Conservation (phyloP, 2,113 vertebrate species). For the Aythya baeri region DNA sequence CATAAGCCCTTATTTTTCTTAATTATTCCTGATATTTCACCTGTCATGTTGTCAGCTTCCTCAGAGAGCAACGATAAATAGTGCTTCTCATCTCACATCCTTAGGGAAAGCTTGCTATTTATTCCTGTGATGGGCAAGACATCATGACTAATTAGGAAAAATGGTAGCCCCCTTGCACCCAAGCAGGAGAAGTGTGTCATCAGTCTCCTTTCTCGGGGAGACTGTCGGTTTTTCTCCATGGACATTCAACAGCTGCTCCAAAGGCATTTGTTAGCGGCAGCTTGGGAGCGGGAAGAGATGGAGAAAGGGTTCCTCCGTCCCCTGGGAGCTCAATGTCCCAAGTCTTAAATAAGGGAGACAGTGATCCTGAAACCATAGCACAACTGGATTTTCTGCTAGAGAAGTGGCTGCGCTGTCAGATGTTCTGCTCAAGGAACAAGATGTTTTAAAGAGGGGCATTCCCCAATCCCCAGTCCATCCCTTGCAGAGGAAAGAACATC, state of each 20-base stretch:
- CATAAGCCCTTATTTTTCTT: constrained; percentile 77
- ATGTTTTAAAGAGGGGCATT: rapidly evolving
- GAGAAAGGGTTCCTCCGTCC: not conserved
- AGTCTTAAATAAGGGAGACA: rapidly evolving
- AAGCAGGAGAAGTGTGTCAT: not conserved
- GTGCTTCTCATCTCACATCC: constrained; percentile 74
- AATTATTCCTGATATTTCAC: constrained; percentile 81
- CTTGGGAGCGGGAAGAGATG: not conserved
- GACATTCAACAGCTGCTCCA: not conserved
- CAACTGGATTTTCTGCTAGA: rapidly evolving
- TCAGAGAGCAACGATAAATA: constrained; percentile 79
- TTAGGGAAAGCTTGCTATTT: constrained; percentile 81
- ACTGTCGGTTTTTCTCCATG: rapidly evolving
- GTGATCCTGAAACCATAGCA: rapidly evolving
- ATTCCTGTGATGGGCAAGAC: constrained; percentile 80
- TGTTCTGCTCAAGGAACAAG: not conserved
- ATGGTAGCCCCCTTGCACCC: constrained; percentile 64
- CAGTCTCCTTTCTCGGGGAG: not conserved
- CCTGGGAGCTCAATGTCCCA: rapidly evolving
- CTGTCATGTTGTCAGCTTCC: constrained; percentile 78
- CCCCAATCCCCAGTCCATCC: not conserved
- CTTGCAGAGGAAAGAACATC: not conserved
- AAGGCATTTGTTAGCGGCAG: not conserved
- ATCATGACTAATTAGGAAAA: constrained; percentile 82
- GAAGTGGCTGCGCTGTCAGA: rapidly evolving